Evolutionary conservation across 1,140 invertebrate species (phyloP).

Genomic region (Luehdorfia chinensis): DNA sequence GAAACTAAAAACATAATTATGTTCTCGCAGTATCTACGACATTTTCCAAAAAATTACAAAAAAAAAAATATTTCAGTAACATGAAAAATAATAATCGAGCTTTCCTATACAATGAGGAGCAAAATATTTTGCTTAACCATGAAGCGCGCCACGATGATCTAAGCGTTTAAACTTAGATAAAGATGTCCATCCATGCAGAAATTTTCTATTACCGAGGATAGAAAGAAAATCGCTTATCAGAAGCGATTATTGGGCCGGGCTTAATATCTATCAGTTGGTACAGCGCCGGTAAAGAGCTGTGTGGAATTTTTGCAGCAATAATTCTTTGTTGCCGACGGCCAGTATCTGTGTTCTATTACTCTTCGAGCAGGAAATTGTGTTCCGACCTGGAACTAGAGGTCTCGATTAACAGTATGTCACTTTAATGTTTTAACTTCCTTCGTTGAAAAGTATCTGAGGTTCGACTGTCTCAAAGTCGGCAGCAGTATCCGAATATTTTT

Average conservation of each 20-base stretch:
- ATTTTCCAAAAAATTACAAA: no score
- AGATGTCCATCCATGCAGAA: no score
- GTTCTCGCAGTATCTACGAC: no score
- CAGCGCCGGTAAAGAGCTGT: constrained; percentile 25
- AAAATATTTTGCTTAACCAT: no score
- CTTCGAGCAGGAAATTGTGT: constrained; percentile 21
- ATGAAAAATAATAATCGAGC: no score
- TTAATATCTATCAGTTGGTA: constrained; percentile 58
- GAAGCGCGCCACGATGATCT: no score
- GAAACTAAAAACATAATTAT: no score
- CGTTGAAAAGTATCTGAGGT: not conserved
- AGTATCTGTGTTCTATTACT: constrained; percentile 31
- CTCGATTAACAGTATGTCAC: constrained; percentile 13
- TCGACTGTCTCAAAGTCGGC: no score
- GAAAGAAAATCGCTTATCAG: constrained; percentile 64
- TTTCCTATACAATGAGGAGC: no score
- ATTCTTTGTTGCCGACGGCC: constrained; percentile 37
- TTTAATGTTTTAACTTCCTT: constrained; percentile 4
- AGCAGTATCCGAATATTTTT: no score
- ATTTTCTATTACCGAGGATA: constrained; percentile 58
- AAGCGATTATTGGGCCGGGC: constrained; percentile 61
- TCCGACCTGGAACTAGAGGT: constrained; percentile 11
- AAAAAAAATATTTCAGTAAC: no score
- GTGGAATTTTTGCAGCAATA: constrained; percentile 54
- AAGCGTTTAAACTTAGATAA: no score